These are phyloP conservation scores for Cephalotes varians DNA, from an alignment of 2,888 invertebrate genomes.

Conservation along the genomic window DNA sequence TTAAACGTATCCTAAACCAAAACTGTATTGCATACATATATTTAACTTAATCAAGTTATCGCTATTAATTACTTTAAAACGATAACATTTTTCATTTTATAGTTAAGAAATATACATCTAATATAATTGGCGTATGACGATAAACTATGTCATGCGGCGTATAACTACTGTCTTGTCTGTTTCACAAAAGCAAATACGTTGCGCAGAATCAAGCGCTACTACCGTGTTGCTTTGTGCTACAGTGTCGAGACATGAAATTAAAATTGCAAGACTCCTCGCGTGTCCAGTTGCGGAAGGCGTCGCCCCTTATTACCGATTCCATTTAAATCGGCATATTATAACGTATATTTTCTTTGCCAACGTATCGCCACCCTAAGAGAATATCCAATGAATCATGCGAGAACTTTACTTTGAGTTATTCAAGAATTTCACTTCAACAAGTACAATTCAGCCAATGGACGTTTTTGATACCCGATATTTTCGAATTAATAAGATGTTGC, in stretches of 20 bases:
- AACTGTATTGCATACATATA: background rate
- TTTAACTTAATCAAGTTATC: background rate
- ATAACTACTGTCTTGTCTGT: background rate
- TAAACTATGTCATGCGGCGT: background rate
- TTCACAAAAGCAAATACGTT: background rate
- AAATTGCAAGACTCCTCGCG: conserved; percentile 13
- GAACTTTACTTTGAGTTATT: background rate
- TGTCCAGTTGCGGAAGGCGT: background rate
- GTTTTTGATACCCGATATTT: conserved; percentile 28
- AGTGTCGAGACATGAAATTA: background rate
- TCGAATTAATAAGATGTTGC: conserved; percentile 7
- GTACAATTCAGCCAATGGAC: conserved; percentile 2
- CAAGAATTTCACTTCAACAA: conserved; percentile 28
- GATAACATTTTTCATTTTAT: background rate
- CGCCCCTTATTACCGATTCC: conserved; percentile 2
- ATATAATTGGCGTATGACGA: background rate
- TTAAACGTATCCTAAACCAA: background rate
- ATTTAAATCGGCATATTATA: conserved; percentile 12
- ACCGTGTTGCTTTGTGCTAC: background rate
- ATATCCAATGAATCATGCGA: conserved; percentile 4
- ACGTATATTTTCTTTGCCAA: conserved; percentile 9
- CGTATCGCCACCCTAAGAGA: conserved; percentile 10
- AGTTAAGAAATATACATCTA: background rate
- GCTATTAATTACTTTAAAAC: background rate
- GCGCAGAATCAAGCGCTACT: background rate